Base-by-base conservation (phyloP, 2,113 vertebrate genomes). In the Tinamus guttatus region DNA sequence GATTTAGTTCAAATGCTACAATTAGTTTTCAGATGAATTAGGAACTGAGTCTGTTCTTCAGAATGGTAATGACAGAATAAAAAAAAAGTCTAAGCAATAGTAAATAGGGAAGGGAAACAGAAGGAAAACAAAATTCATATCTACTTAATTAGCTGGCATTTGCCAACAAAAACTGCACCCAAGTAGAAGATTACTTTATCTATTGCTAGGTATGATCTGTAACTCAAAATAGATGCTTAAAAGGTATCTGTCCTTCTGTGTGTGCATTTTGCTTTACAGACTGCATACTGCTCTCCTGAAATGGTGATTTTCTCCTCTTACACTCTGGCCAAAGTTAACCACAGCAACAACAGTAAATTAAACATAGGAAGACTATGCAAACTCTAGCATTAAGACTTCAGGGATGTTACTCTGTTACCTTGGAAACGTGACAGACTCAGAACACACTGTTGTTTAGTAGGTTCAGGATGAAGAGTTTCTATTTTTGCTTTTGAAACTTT, bases 401-500 rank as follows among this genome's bases (percentile, higher is more conserved):
- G 84, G 41, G 78, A 51, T 54, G 41, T 89, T 74, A 49, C 32
- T 70, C 13, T 20, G 64, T 90, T 95, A 38, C 34, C 62, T 43
- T 79, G 81, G 64, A 74, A 93, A 89, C 30, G 49, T 84, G 25
- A 62, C 12, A 67, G 28, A 87, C 9, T 47, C 49, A 40, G 65
- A 86, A 84, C 70, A 38, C 0, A 0, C 38, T 87, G 84, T 6
- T 28, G n/a, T 64, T 94, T 84, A 71, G 13, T 43, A 47, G 49
- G 24, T 40, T 94, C 45, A 78, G 56, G 58, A 71, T 19, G 20
- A 71, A 54, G 24, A 27, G 21, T 62, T 79, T 79, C 7, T 62
- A 11, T 8, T 85, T 85, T 95, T 67, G 28, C 38, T 73, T 92
- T 87, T 67, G 81, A 56, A 93, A 36, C 28, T 64, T 75, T 70